Evolutionary conservation across 2,888 invertebrate genomes (phyloP).

Genomic region (Romanomermis culicivorax): DNA sequence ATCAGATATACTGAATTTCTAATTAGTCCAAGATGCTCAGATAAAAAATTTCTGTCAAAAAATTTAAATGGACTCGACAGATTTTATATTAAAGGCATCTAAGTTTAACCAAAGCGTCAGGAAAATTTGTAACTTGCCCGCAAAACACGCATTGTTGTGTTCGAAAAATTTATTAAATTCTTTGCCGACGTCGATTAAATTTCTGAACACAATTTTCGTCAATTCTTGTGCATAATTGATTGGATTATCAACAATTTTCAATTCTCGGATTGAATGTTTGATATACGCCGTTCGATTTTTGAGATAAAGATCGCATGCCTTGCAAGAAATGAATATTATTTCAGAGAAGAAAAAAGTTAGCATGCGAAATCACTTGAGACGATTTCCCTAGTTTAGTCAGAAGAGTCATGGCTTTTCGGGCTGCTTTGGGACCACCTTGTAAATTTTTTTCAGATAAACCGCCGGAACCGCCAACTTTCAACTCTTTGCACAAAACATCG

Average conservation of each 20-base stretch:
- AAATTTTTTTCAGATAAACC: neutral
- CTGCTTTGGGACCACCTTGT: constrained; percentile 52
- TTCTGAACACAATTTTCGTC: constrained; percentile 59
- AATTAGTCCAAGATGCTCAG: neutral
- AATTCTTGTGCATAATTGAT: constrained; percentile 56
- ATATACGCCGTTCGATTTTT: constrained; percentile 48
- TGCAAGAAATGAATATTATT: constrained; percentile 18
- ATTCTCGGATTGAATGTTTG: constrained; percentile 54
- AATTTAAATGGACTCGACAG: too few relatives aligned
- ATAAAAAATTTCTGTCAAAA: too few relatives aligned
- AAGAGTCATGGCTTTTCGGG: constrained; percentile 58
- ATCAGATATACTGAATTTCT: neutral
- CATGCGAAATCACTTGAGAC: constrained; percentile 29
- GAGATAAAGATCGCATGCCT: constrained; percentile 60
- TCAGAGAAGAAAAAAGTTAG: neutral
- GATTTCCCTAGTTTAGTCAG: constrained; percentile 53
- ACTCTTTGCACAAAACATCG: constrained; percentile 65
- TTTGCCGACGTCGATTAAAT: constrained; percentile 49
- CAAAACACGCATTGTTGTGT: constrained; percentile 47
- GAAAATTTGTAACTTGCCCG: constrained; percentile 41
- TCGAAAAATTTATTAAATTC: constrained; percentile 63
- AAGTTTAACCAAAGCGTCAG: constrained; percentile 1
- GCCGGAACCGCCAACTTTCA: constrained; percentile 41
- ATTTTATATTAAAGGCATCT: neutral
- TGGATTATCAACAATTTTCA: constrained; percentile 46